phyloP scores from a whole-genome alignment of 1,140 invertebrate genomes.

The Diorhabda sublineata region DNA sequence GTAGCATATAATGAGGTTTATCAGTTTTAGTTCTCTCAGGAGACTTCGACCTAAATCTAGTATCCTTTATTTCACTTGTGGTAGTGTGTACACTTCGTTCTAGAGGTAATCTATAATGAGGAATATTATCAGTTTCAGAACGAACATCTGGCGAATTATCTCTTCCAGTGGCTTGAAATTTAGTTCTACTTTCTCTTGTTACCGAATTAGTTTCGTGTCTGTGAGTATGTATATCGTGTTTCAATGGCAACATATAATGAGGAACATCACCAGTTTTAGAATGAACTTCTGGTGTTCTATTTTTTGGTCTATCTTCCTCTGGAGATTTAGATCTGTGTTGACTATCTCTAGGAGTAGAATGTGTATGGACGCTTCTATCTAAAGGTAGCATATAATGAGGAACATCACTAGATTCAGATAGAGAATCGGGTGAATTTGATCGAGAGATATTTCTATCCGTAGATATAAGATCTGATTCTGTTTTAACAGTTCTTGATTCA shows the following conservation, averaged over 20 bases:
- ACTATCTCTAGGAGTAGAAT: constrained; percentile 39
- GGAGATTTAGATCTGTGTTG: constrained; percentile 12
- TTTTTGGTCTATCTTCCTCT: not conserved
- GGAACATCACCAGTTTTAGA: not conserved
- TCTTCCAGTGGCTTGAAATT: not conserved
- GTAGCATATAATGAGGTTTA: not conserved
- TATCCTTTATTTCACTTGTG: not conserved
- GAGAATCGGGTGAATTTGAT: constrained; percentile 24
- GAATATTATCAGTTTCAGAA: too few relatives aligned
- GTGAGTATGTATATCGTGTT: not conserved
- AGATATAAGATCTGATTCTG: not conserved
- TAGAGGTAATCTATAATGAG: constrained; percentile 23
- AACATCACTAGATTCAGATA: constrained; percentile 31
- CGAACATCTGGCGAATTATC: not conserved
- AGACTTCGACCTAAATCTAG: constrained; percentile 9
- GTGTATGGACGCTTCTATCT: constrained; percentile 36
- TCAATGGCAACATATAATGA: constrained; percentile 10
- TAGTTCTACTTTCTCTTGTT: not conserved
- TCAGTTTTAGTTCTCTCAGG: constrained; percentile 13
- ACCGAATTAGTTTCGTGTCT: not conserved
- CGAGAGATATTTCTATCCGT: not conserved
- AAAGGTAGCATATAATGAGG: constrained; percentile 44
- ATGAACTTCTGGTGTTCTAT: too few relatives aligned
- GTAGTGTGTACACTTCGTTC: constrained; percentile 12
- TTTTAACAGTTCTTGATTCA: too few relatives aligned